phyloP scores from a whole-genome alignment of 2,113 vertebrate genomes.

The Phrynocephalus versicolor region DNA sequence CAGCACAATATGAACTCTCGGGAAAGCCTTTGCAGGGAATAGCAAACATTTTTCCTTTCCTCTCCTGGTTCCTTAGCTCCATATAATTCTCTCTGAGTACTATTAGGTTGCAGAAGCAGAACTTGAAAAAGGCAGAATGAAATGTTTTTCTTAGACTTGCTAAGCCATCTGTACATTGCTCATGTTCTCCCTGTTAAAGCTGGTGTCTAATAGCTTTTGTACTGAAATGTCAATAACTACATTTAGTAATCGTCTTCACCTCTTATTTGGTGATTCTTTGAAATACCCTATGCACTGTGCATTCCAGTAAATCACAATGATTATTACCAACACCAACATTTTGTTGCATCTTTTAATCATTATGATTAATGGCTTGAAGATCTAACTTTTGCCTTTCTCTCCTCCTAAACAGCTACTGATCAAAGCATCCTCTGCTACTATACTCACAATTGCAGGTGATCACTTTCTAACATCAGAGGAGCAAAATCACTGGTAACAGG shows the following conservation, averaged over 20 bases:
- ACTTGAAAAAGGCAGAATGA: background rate
- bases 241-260: background rate
- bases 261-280: background rate
- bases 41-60: background rate
- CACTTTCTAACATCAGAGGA: constrained; percentile 1
- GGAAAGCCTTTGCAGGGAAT: background rate
- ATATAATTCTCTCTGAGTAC: background rate
- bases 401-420: background rate
- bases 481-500: background rate
- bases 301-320: constrained; percentile 23
- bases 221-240: background rate
- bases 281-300: background rate
- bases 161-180: background rate
- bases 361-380: background rate
- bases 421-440: constrained; percentile 34
- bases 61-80: background rate
- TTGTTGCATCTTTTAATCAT: background rate
- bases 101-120: background rate
- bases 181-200: background rate
- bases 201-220: background rate
- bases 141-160: background rate
- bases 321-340: constrained; percentile 10
- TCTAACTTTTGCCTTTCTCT: background rate
- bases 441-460: constrained; percentile 25
- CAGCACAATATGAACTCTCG: background rate